Base-by-base conservation (phyloP, 1,140 invertebrate species). In the Battus philenor region DNA sequence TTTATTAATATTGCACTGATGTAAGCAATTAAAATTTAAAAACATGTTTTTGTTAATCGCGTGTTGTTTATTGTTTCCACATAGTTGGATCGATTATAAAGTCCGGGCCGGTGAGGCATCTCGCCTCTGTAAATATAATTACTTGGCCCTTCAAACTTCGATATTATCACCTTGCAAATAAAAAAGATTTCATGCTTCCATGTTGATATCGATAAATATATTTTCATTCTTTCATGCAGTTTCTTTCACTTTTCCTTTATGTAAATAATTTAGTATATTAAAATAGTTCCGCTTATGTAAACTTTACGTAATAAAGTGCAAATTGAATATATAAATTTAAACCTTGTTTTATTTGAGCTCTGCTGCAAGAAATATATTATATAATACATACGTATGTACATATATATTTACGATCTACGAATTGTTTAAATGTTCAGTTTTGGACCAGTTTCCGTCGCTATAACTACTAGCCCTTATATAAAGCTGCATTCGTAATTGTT, bases 61-160 rank as follows among this genome's bases (percentile, higher is more conserved):
- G 22, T 54, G 59, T 64, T 80, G 73, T 77, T 70, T 80, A 76
- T 77, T 74, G 64, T 48, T 72, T 72, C 66, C 72, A 57, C 65
- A 60, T 77, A 76, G 74, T 80, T 80, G 74, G 57, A 50, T 68
- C 65, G 59, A 69, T 73, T 75, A 73, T 62, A 61, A 67, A 54
- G 53, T 44, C 47, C 48, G 59, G 47, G 26, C 38, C 47, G 46
- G 36, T 39, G 41, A 48, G 52, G 44, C 33, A 44, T 26, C 20
- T 27, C 54, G 53, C 24, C 44, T 51, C 45, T 29, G 31, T 27
- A 31, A 51, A 53, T 47, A 52, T 66, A 71, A 74, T 75, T 68
- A 76, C 62, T 24, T 38, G 27, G 22, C 48, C 47, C 65, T 72
- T 61, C 60, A 63, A 68, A 74, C 65, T 75, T 67, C 44, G 50